phyloP scores from a whole-genome alignment of 1,140 invertebrate genomes.

The Cheumatopsyche charites region DNA sequence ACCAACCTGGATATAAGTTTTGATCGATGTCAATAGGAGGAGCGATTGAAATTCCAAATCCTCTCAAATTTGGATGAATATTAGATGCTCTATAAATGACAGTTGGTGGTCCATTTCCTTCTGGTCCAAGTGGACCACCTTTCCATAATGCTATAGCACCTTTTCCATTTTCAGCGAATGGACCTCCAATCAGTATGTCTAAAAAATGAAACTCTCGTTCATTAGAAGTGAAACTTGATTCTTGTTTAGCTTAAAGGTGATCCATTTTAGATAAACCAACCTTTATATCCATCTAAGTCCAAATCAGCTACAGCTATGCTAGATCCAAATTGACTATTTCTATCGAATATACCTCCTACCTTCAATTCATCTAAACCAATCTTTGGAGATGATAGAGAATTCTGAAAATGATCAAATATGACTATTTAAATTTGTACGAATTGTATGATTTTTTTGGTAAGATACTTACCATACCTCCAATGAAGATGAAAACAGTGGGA shows the following conservation, averaged over 20 bases:
- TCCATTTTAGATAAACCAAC: constrained; percentile 44
- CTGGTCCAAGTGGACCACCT: constrained; percentile 58
- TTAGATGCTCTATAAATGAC: constrained; percentile 54
- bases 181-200: constrained; percentile 62
- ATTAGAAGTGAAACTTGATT: too few species aligned
- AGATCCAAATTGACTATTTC: constrained; percentile 59
- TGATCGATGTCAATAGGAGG: constrained; percentile 58
- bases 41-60: constrained; percentile 62
- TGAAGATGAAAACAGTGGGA: constrained; percentile 67
- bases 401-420: neutral
- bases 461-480: constrained; percentile 48
- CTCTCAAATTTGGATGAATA: constrained; percentile 52
- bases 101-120: constrained; percentile 24
- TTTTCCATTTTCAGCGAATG: constrained; percentile 54
- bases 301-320: constrained; percentile 59
- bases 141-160: constrained; percentile 62
- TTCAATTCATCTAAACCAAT: constrained; percentile 4
- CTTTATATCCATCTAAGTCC: constrained; percentile 59
- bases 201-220: too few species aligned
- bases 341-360: constrained; percentile 29
- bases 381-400: neutral
- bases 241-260: neutral
- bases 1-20: constrained; percentile 56
- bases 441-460: neutral
- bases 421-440: neutral